Evolutionary conservation across 1,140 invertebrate genomes (phyloP).

Genomic region (Ceratina japonica): DNA sequence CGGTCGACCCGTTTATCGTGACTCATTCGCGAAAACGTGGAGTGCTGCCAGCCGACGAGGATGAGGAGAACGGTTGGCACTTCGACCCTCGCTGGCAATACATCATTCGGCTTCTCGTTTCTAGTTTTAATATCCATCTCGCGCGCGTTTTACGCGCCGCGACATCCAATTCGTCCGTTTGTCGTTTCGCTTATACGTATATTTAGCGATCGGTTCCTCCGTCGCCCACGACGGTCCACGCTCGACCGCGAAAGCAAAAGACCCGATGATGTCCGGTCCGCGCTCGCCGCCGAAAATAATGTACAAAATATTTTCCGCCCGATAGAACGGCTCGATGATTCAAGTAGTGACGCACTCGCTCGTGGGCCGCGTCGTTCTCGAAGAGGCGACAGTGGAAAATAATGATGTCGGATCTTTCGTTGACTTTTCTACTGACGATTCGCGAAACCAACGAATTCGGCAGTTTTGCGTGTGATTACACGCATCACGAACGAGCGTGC

Average conservation of each 20-base stretch:
- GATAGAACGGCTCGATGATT: too few relatives aligned
- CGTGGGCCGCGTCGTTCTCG: too few relatives aligned
- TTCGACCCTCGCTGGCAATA: constrained; percentile 39
- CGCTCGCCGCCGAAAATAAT: neutral
- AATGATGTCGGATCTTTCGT: too few relatives aligned
- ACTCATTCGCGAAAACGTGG: constrained; percentile 53
- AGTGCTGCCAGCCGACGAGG: constrained; percentile 54
- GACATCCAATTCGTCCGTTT: neutral
- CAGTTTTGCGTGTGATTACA: too few relatives aligned
- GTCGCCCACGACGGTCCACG: constrained; percentile 13
- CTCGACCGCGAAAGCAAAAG: neutral
- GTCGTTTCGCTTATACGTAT: constrained; percentile 22
- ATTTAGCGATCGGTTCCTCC: constrained; percentile 20
- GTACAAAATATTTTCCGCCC: neutral
- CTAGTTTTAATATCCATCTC: constrained; percentile 45
- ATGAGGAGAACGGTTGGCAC: constrained; percentile 38
- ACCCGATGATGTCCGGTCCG: too few relatives aligned
- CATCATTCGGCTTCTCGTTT: constrained; percentile 34
- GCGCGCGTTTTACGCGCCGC: constrained; percentile 10
- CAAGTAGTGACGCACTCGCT: too few relatives aligned
- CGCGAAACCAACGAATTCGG: too few relatives aligned
- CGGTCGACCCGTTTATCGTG: constrained; percentile 50
- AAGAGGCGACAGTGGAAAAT: too few relatives aligned
- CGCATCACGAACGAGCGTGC: too few relatives aligned
- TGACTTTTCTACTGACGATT: too few relatives aligned